Evolutionary conservation across 2,888 invertebrate species (phyloP), one percentile per base, ranked within the genome.

Genomic region (Caenorhabditis becei): DNA sequence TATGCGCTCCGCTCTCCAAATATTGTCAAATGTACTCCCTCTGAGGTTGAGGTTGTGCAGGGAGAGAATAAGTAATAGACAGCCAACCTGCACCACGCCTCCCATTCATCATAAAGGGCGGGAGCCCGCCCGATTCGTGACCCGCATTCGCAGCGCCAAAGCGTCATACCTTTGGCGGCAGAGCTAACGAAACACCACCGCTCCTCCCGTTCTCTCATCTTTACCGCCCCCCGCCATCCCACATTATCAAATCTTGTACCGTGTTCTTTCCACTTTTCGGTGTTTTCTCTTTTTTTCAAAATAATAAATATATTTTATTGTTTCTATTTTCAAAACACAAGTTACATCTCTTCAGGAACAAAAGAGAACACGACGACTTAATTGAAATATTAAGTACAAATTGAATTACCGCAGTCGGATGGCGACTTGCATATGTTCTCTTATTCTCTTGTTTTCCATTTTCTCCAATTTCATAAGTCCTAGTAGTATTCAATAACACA

Each of bases 11-110:
- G 11, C 47, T 47, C 47, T 18, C 18, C 54, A 54, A 54, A 54
- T 28, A 54, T 26, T 54, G 26, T 54, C 28, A 16, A 54, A 54
- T 54, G 54, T 54, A 54, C 28, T 54, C n/a, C 51, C 47, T 18
- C n/a, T 47, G 47, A 47, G 41, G 41, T 47, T 47, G 3, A 10
- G 47, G 18, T 4, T 3, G 18, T 2, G 18, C 20, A 47, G 20
- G 47, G 47, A 47, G 47, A 18, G 47, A 18, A n/a, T 10, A 18
- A 47, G 41, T 41, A 41, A 41, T 14, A 5, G 10, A 41, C 41
- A 10, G 16, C 41, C 41, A 10, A 32, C 32, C 32, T 10, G 32
- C 32, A 32, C 5, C 32, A 10, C 32, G 10, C 32, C 41, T 41
- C 11, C 5, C 47, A 18, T 47, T 18, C 47, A 18, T 47, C 47